These are phyloP conservation scores for Microcaecilia unicolor DNA, from an alignment of 2,797 vertebrate genomes.

Conservation along the genomic window DNA sequence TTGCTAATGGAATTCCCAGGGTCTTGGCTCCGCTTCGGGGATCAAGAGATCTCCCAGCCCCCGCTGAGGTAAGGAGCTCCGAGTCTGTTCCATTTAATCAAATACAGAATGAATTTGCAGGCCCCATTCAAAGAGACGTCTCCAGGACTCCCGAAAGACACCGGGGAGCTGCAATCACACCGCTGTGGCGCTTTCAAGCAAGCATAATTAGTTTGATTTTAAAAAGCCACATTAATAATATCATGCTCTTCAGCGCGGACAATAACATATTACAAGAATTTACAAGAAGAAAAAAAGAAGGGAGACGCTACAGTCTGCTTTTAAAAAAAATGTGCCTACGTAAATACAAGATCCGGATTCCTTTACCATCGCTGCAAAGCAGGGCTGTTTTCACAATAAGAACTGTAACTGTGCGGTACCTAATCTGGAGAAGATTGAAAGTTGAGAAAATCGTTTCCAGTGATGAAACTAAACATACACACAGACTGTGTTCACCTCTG, in stretches of 20 bases:
- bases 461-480: too few relatives aligned
- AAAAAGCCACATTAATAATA: constrained; percentile 51
- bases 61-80: constrained; percentile 47
- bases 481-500: too few relatives aligned
- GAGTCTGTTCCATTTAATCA: constrained; percentile 54
- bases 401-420: too few relatives aligned
- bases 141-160: constrained; percentile 50
- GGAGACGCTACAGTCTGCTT: too few relatives aligned
- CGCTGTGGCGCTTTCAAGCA: constrained; percentile 49
- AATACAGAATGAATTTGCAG: constrained; percentile 53
- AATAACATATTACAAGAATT: constrained; percentile 31
- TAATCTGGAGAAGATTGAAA: too few relatives aligned
- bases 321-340: too few relatives aligned
- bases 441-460: too few relatives aligned
- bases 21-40: constrained; percentile 48
- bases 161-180: constrained; percentile 47
- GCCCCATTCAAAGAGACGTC: constrained; percentile 48
- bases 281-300: too few relatives aligned
- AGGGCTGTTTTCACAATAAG: too few relatives aligned
- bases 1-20: constrained; percentile 55
- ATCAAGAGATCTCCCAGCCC: constrained; percentile 51
- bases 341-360: too few relatives aligned
- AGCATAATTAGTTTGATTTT: constrained; percentile 51
- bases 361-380: too few relatives aligned
- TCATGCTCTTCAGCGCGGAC: constrained; percentile 48